Conservation (phyloP, 2,113 vertebrate genomes). For the Kobus ellipsiprymnus region DNA sequence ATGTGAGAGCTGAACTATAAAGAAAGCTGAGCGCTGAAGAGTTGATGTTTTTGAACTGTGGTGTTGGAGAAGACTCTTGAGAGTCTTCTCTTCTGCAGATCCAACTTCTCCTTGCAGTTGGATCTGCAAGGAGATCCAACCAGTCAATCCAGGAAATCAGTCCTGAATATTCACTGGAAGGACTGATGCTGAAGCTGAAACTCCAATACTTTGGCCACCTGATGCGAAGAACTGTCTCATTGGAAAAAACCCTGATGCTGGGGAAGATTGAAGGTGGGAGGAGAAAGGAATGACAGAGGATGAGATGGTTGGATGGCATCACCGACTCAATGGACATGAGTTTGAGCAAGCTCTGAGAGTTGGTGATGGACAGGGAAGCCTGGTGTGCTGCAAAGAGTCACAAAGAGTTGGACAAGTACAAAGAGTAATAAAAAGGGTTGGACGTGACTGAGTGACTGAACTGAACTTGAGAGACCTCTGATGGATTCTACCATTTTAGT, state of each 20-base stretch:
- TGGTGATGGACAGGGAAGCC: background rate
- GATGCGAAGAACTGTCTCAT: background rate
- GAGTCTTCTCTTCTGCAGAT: background rate
- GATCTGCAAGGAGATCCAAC: background rate
- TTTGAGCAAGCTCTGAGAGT: background rate
- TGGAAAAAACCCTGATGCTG: background rate
- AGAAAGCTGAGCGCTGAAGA: background rate
- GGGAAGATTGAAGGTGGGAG: background rate
- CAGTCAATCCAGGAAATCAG: background rate
- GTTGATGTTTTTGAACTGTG: background rate
- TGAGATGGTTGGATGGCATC: background rate
- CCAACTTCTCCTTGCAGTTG: background rate
- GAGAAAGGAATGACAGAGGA: background rate
- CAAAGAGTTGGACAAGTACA: background rate
- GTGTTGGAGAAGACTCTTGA: background rate
- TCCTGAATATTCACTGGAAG: background rate
- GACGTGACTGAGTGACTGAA: background rate
- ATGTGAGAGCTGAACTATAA: background rate
- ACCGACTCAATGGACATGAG: background rate
- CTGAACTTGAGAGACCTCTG: background rate
- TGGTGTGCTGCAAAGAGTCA: background rate
- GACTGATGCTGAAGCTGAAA: background rate
- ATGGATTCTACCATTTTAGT: background rate
- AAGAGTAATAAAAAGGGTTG: background rate
- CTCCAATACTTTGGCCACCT: background rate